Base-by-base conservation (phyloP, 2,888 invertebrate genomes). In the Parthenolecanium corni region DNA sequence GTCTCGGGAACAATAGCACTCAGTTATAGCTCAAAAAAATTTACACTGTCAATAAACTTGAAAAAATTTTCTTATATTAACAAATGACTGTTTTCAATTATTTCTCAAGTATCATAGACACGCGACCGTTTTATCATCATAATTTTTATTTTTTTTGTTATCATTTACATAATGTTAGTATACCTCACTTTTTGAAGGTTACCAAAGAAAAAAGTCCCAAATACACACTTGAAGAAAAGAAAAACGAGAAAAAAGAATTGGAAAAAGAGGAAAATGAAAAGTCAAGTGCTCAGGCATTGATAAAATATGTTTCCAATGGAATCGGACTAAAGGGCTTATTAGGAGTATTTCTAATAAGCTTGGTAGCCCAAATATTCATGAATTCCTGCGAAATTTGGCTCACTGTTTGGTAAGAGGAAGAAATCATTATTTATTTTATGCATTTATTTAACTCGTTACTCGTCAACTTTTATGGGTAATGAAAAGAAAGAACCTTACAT, bases 371-470 rank as follows among this genome's bases (percentile, higher is more conserved):
- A 67, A 25, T 67, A 2, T 52, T 72, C 20, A 70, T 71, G 16
- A 72, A 71, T 24, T 71, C 71, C 6, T 71, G 71, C 18, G 76
- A 77, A 66, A 74, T 71, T 64, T 73, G 72, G 65, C 65, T 75
- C 31, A 69, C 73, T 65, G 75, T 66, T 69, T 82, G 75, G 75
- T 71, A 64, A 65, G 67, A n/a, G n/a, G n/a, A n/a, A n/a, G n/a
- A n/a, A 67, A 25, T 1, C 3, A 20, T 66, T 38, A 38, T 38
- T 12, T 38, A 38, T 38, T n/a, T n/a, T n/a, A n/a, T n/a, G n/a
- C n/a, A n/a, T n/a, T n/a, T n/a, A n/a, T n/a, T n/a, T n/a, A n/a
- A n/a, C n/a, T n/a, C n/a, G n/a, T n/a, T n/a, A n/a, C n/a, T n/a
- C n/a, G n/a, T n/a, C n/a, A n/a, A n/a, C n/a, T n/a, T n/a, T n/a